Conservation (phyloP, 1,140 invertebrate genomes). For the Cotesia typhae region DNA sequence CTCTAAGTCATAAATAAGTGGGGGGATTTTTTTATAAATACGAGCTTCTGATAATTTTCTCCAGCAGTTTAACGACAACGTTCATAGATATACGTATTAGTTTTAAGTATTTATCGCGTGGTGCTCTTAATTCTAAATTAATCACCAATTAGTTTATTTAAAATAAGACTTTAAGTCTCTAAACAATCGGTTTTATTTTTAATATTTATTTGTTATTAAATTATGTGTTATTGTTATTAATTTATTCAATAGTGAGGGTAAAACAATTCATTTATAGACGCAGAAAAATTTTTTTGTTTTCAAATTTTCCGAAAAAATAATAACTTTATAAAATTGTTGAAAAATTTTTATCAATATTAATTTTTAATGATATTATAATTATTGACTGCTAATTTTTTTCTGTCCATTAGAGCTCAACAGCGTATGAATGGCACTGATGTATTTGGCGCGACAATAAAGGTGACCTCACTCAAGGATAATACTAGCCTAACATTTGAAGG, state of each 20-base stretch:
- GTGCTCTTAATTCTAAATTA: no score
- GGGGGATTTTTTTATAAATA: constrained; percentile 22
- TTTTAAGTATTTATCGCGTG: neutral
- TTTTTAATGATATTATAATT: neutral
- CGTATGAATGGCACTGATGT: constrained; percentile 32
- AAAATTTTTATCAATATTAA: neutral
- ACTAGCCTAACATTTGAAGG: constrained; percentile 24
- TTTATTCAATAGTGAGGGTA: no score
- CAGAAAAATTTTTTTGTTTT: no score
- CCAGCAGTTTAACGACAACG: constrained; percentile 25
- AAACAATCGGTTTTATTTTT: no score
- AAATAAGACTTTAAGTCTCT: no score
- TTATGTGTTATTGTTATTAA: no score
- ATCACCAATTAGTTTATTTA: no score
- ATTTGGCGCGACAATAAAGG: constrained; percentile 28
- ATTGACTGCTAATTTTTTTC: constrained; percentile 17
- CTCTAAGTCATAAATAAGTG: neutral
- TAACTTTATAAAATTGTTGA: neutral
- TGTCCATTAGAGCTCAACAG: constrained; percentile 30
- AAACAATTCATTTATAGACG: no score
- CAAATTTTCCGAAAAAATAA: neutral
- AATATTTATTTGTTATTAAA: no score
- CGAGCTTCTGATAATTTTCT: neutral
- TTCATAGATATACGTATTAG: neutral
- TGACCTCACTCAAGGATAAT: constrained; percentile 24